Evolutionary conservation across 2,888 invertebrate species (phyloP).

Genomic region (Eilema griseolum): DNA sequence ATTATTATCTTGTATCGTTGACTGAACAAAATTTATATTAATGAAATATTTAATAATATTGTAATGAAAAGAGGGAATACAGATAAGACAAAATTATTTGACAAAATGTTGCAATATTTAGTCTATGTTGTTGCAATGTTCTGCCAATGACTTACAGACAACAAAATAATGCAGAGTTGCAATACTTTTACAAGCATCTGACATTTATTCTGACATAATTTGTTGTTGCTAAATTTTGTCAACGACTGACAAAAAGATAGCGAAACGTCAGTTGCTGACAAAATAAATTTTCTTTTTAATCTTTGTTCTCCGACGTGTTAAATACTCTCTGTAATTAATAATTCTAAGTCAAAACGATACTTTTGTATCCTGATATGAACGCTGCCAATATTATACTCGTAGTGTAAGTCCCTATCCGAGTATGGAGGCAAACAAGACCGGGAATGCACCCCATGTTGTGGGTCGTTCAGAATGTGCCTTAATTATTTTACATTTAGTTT

Average conservation of each 20-base stretch:
- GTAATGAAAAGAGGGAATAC: not conserved
- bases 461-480: slow-evolving; percentile 63
- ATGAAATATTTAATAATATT: slow-evolving; percentile 26
- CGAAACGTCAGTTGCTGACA: slow-evolving; percentile 21
- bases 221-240: slow-evolving; percentile 16
- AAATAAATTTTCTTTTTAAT: slow-evolving; percentile 17
- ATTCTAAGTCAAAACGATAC: slow-evolving; percentile 56
- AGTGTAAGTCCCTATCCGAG: slow-evolving; percentile 43
- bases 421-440: slow-evolving; percentile 37
- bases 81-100: slow-evolving; percentile 11
- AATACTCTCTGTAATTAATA: slow-evolving; percentile 44
- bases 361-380: slow-evolving; percentile 54
- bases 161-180: not conserved
- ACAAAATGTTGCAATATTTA: slow-evolving; percentile 18
- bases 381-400: slow-evolving; percentile 72
- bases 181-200: slow-evolving; percentile 13
- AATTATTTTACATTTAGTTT: slow-evolving; percentile 60
- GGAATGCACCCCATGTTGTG: slow-evolving; percentile 34
- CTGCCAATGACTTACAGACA: not conserved
- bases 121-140: not conserved
- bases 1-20: slow-evolving; percentile 48
- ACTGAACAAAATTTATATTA: slow-evolving; percentile 57
- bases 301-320: slow-evolving; percentile 14
- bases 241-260: slow-evolving; percentile 16
- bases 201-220: slow-evolving; percentile 28